phyloP scores from a whole-genome alignment of 1,140 invertebrate species.

The Zaprionus taronus region DNA sequence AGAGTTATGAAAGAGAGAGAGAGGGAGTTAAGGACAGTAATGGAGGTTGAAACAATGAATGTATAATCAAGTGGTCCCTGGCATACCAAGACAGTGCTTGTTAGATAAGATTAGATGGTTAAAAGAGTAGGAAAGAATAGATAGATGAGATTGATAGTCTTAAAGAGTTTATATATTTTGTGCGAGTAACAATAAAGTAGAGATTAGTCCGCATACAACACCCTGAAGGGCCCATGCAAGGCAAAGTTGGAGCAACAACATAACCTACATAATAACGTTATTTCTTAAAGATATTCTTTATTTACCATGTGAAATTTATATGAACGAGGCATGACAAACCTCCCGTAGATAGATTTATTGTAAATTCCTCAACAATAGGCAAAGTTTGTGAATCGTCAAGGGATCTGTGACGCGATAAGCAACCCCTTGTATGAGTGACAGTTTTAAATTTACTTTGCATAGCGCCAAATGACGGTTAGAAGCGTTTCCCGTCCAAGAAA shows the following conservation, averaged over 20 bases:
- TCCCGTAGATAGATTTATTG: conserved; percentile 23
- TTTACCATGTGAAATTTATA: background rate
- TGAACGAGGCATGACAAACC: conserved; percentile 18
- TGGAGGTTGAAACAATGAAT: too few species aligned
- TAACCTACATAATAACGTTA: background rate
- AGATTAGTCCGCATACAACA: too few species aligned
- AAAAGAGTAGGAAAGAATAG: too few species aligned
- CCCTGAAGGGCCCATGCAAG: too few species aligned
- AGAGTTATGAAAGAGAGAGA: background rate
- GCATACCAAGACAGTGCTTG: too few species aligned
- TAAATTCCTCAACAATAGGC: conserved; percentile 23
- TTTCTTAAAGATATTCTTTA: background rate
- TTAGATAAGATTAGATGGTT: too few species aligned
- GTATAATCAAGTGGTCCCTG: too few species aligned
- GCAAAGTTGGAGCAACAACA: background rate
- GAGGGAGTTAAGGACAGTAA: background rate
- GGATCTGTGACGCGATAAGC: conserved; percentile 9
- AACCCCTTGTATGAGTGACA: conserved; percentile 52
- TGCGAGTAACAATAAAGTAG: too few species aligned
- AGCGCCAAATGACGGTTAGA: conserved; percentile 54
- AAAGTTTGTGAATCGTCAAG: conserved; percentile 21
- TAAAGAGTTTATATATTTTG: too few species aligned
- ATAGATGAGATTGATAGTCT: too few species aligned
- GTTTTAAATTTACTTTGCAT: conserved; percentile 44
- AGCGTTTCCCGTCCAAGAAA: conserved; percentile 30